A percentile compares a stretch with the other conserved stretches of the same genome.
Conservation (phyloP, 2,888 invertebrate genomes). For the Drosophila vallismaia region DNA sequence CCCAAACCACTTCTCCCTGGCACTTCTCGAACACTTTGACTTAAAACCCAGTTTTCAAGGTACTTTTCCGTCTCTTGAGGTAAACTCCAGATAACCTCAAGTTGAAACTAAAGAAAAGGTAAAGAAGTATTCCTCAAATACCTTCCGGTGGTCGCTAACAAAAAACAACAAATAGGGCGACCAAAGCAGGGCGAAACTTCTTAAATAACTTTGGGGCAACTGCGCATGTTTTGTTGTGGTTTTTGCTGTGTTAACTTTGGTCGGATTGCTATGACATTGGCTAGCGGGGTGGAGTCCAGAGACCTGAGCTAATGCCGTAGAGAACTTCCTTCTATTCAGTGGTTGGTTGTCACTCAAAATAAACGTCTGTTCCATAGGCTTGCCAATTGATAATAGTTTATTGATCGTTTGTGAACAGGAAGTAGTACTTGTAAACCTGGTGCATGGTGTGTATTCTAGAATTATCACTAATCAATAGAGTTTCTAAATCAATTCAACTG, state of each 20-base stretch:
- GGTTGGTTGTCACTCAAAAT: constrained; percentile 76
- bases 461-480: constrained; percentile 1
- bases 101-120: constrained; percentile 20
- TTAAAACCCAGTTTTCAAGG: constrained; percentile 54
- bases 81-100: constrained; percentile 64
- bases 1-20: constrained; percentile 21
- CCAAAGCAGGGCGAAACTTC: constrained; percentile 68
- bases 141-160: constrained; percentile 56
- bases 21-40: constrained; percentile 67
- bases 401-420: constrained; percentile 43
- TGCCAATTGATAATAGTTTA: constrained; percentile 34
- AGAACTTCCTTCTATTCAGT: constrained; percentile 62
- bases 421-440: constrained; percentile 15
- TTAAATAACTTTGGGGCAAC: constrained; percentile 44
- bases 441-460: constrained; percentile 70
- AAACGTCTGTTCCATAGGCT: constrained; percentile 46
- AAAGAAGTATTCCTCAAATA: constrained; percentile 65
- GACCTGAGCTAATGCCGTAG: constrained; percentile 22
- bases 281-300: constrained; percentile 26
- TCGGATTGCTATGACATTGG: constrained; percentile 82
- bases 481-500: constrained; percentile 9
- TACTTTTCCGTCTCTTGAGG: constrained; percentile 18
- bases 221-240: constrained; percentile 78
- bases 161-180: constrained; percentile 46
- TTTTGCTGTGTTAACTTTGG: constrained; percentile 77